These are phyloP conservation scores for Fistularia tabacaria DNA, from an alignment of 2,797 vertebrate genomes.

Conservation along the genomic window DNA sequence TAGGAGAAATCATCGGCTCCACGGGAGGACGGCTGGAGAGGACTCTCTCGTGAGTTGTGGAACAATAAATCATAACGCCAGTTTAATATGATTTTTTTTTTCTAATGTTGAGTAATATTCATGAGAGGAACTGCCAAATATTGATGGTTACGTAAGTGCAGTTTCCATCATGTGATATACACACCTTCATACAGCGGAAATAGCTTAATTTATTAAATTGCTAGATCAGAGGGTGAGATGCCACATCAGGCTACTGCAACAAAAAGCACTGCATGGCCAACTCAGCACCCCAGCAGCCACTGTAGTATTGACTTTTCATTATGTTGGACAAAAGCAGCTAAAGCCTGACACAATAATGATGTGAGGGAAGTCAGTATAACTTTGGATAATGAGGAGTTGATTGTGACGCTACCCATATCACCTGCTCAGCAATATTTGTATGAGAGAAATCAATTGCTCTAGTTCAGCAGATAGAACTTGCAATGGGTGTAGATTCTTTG, in stretches of 20 bases:
- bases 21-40: constrained; percentile 86
- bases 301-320: no score
- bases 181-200: not conserved
- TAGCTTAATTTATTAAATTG: not conserved
- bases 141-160: constrained; percentile 9
- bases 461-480: no score
- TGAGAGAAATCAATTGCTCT: no score
- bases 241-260: no score
- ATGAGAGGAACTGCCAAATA: constrained; percentile 28
- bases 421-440: not conserved
- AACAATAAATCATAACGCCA: not conserved
- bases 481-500: no score
- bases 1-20: constrained; percentile 95
- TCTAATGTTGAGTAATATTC: constrained; percentile 13
- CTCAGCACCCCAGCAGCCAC: no score
- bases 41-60: constrained; percentile 84
- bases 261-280: no score
- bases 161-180: not conserved
- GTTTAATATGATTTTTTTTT: constrained; percentile 6
- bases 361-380: not conserved
- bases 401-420: not conserved
- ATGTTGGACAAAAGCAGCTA: not conserved
- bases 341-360: not conserved
- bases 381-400: no score
- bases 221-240: not conserved